phyloP scores from a whole-genome alignment of 2,113 vertebrate species.

The Serranochromis macrocephalus region DNA sequence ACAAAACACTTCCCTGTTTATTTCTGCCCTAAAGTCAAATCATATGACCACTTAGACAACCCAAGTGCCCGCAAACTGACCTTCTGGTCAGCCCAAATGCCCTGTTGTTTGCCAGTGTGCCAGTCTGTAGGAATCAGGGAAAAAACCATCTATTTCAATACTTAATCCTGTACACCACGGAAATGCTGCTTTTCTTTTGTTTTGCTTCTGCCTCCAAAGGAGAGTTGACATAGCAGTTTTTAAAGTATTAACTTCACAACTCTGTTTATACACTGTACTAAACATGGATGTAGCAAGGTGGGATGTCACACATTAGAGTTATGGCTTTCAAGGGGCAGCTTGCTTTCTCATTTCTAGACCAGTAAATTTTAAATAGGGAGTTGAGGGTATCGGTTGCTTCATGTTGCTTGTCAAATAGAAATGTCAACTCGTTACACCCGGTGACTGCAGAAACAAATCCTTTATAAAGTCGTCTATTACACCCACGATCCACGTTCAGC shows the following conservation, averaged over 20 bases:
- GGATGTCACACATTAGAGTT: background rate
- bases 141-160: background rate
- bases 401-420: background rate
- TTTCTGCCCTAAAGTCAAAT: background rate
- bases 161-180: background rate
- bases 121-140: background rate
- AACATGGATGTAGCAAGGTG: background rate
- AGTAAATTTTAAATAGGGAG: background rate
- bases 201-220: background rate
- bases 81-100: background rate
- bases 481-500: background rate
- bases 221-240: background rate
- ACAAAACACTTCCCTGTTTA: conserved; percentile 15
- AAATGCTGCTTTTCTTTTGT: background rate
- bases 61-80: background rate
- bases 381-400: background rate
- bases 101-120: background rate
- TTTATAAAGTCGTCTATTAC: background rate
- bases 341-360: background rate
- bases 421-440: background rate
- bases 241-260: background rate
- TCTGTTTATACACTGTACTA: background rate
- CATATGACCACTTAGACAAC: background rate
- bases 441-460: background rate
- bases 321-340: background rate